Base-by-base conservation (phyloP, 1,140 invertebrate species). In the Rhopalosiphum padi region DNA sequence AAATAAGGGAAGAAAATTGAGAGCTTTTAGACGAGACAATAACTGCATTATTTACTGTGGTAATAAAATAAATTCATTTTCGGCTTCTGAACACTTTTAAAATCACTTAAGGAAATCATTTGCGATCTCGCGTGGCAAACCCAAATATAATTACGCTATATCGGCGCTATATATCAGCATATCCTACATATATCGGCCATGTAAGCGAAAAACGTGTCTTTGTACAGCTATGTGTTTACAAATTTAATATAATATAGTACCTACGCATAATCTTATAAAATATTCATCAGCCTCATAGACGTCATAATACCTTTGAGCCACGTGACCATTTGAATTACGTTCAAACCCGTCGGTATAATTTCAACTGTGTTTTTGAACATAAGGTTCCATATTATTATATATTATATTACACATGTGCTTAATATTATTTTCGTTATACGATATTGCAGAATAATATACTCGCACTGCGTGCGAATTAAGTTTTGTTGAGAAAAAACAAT, bases 11-110 rank as follows among this genome's bases (percentile, higher is more conserved):
- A 23, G 88, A 90, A 90, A 55, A 55, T 41, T 55, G 88, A 90
- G 88, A 55, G 51, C 88, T 55, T 90, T 90, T 55, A 55, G 48
- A 25, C 88, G 11, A 35, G 21, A 41, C n/a, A 55, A 37, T n/a
- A 88, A 90, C 35, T 90, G 35, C 51, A 90, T 90, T 90, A 90
- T 90, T 90, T 90, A 55, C 22, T 21, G 88, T 11, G 35, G 88
- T 55, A 41, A 90, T 90, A 55, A 90, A 53, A 55, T 90, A 55
- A 90, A 90, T 37, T 90, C 37, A 55, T 90, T 90, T 55, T 90
- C 35, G 51, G 35, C 53, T 55, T 55, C 51, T 8, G 4, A 41
- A 90, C 88, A 11, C 88, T 25, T 55, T 90, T 90, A 23, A 90
- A 41, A 55, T 51, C 88, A 90, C 88, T 90, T 55, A 90, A 55